Base-by-base conservation (phyloP, 2,888 invertebrate genomes). In the Byasa hedistus region DNA sequence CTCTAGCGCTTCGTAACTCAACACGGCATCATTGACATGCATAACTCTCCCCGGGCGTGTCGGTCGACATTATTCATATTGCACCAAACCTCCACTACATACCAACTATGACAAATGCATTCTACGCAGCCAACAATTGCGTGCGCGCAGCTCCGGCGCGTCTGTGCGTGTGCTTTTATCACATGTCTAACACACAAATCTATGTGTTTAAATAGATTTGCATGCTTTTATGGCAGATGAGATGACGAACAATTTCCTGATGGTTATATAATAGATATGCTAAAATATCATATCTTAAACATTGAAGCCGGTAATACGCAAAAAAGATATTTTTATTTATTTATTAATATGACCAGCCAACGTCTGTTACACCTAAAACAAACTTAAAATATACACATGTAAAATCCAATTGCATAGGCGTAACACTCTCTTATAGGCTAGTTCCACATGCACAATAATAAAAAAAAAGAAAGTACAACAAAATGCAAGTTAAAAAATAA, bases 31-130 rank as follows among this genome's bases (percentile, higher is more conserved):
- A 82, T 81, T 83, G 82, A 75, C 79, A 84, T 83, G 85, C 84
- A 83, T 82, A 82, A 79, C 85, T 84, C 77, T 73, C 71, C 63
- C 68, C 77, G 69, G 76, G 78, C 77, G 80, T 75, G 79, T 71
- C 76, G 73, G 73, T 69, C 68, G 74, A 75, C 79, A 83, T 82
- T 83, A 83, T 82, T 82, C 84, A 83, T 82, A 79, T 74, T 74
- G 73, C 76, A 73, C 73, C 73, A 72, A 64, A 68, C 82, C 81
- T 79, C 78, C 70, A 74, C 74, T 72, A 80, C 81, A 80, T 80
- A 79, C 80, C 76, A 74, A 76, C 76, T 78, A 75, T 75, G 77
- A 79, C 79, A 75, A 78, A 79, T 73, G 77, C 76, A 74, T 74
- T 69, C 70, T 69, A 69, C 52, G 66, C 68, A 68, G 68, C 64